phyloP scores from a whole-genome alignment of 2,113 vertebrate genomes.

The Cebidichthys violaceus region DNA sequence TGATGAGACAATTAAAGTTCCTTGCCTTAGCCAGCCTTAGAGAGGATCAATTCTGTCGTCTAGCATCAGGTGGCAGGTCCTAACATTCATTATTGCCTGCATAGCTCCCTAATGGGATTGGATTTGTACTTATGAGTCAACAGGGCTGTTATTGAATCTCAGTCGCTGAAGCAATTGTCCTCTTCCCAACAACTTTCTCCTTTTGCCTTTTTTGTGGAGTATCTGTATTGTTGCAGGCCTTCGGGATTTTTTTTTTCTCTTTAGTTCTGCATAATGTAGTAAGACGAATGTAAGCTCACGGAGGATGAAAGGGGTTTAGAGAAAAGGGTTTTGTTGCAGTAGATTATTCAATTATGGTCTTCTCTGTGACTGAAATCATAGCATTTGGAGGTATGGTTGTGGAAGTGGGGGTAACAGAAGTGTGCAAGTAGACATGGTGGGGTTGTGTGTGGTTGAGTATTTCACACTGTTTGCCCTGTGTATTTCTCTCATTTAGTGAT shows the following conservation, averaged over 20 bases:
- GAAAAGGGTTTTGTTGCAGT: slow-evolving; percentile 44
- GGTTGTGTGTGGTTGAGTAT: slow-evolving; percentile 26
- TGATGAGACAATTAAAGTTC: slow-evolving; percentile 68
- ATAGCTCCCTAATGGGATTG: slow-evolving; percentile 74
- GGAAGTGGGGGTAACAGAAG: slow-evolving; percentile 15
- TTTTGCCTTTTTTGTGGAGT: slow-evolving; percentile 22
- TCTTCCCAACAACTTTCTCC: slow-evolving; percentile 56
- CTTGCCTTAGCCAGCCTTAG: slow-evolving; percentile 47
- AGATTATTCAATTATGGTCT: slow-evolving; percentile 51
- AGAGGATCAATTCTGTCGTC: slow-evolving; percentile 71
- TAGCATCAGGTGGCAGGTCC: slow-evolving; percentile 75
- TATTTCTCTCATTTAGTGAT: slow-evolving; percentile 58
- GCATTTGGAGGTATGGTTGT: slow-evolving; percentile 28
- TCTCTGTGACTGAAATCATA: slow-evolving; percentile 22
- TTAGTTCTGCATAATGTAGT: slow-evolving; percentile 50
- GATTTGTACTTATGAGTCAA: slow-evolving; percentile 78
- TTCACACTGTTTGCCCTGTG: slow-evolving; percentile 50
- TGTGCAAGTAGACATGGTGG: slow-evolving; percentile 24
- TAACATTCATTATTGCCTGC: slow-evolving; percentile 73
- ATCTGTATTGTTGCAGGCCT: slow-evolving; percentile 35
- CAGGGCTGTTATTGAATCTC: slow-evolving; percentile 70
- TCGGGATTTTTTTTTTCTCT: slow-evolving; percentile 38
- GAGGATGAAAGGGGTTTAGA: slow-evolving; percentile 48
- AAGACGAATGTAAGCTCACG: slow-evolving; percentile 44
- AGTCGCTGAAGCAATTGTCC: slow-evolving; percentile 44